Evolutionary conservation across 2,888 invertebrate species (phyloP), one percentile per base, ranked within the genome.

Genomic region (Polyploca ridens): DNA sequence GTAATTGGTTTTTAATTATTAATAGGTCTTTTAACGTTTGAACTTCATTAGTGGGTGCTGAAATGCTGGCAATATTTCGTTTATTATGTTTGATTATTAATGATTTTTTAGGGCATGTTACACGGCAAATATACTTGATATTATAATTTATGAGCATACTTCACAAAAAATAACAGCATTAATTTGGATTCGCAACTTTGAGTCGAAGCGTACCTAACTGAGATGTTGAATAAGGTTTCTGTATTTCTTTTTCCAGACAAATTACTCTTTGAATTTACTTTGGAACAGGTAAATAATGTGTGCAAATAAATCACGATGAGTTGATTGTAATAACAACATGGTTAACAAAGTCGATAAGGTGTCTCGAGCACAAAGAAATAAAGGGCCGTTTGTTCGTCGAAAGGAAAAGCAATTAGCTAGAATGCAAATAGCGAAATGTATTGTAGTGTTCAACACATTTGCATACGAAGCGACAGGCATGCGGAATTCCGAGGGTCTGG

Each of bases 391-490:
- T 84, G 83, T 85, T 82, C 78, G 86, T 81, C 80, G 84, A 90
- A 89, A 90, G 90, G 90, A 89, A 90, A 90, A 89, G 90, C 91
- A 91, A 92, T 92, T 93, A 92, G 88, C 87, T 85, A 69, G 83
- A 90, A 90, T 86, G 87, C 87, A 90, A 91, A 91, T 90, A 88
- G 85, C 84, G 75, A 86, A 89, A 87, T 88, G 86, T 89, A 90
- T 88, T 88, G 89, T 88, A 86, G 84, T 86, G 83, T 79, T 86
- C 78, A 82, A 77, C 81, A 82, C 85, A 91, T 92, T 92, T 89
- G 88, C 92, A 92, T 91, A 85, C 82, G 83, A 87, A 88, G 87
- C 87, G 89, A 71, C 78, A 79, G 74, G 78, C 77, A 77, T 75
- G 75, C 77, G 84, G 83, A 83, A 82, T 83, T 80, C 82, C 80